Conservation (phyloP, 2,888 invertebrate species). For the Baronia brevicornis region DNA sequence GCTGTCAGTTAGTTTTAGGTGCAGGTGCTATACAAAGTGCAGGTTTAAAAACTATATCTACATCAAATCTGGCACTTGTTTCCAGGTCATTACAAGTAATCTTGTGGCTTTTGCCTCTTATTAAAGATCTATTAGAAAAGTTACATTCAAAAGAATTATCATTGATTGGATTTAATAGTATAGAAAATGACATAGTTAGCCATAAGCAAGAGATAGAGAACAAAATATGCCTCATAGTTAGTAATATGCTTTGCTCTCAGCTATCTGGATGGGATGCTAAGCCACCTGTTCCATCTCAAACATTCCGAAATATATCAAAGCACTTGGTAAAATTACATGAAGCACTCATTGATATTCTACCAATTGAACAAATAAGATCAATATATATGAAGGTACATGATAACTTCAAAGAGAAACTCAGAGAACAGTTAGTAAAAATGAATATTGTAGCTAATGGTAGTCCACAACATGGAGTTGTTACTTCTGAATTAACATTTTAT, state of each 20-base stretch:
- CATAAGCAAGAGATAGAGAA: slow-evolving; percentile 95
- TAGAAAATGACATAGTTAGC: slow-evolving; percentile 86
- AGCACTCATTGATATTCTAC: slow-evolving; percentile 90
- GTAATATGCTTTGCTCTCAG: slow-evolving; percentile 87
- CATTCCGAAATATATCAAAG: slow-evolving; percentile 89
- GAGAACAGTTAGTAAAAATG: slow-evolving; percentile 88
- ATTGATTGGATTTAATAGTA: slow-evolving; percentile 78
- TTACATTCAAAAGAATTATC: slow-evolving; percentile 68
- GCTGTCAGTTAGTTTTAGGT: slow-evolving; percentile 95
- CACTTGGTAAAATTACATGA: slow-evolving; percentile 94
- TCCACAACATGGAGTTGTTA: slow-evolving; percentile 96
- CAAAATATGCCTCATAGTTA: slow-evolving; percentile 93
- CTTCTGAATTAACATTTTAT: slow-evolving; percentile 93
- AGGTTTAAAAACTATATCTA: slow-evolving; percentile 95
- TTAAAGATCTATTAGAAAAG: slow-evolving; percentile 80
- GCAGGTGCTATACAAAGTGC: slow-evolving; percentile 97
- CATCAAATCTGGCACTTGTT: slow-evolving; percentile 92
- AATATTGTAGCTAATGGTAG: slow-evolving; percentile 97
- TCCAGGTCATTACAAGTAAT: slow-evolving; percentile 89
- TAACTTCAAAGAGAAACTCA: slow-evolving; percentile 89
- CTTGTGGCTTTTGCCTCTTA: slow-evolving; percentile 84
- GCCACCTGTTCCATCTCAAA: slow-evolving; percentile 95
- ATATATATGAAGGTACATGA: slow-evolving; percentile 87
- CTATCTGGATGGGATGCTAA: slow-evolving; percentile 93
- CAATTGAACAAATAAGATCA: slow-evolving; percentile 83